A percentile compares a stretch with the other conserved stretches of the same genome.
phyloP scores from a whole-genome alignment of 2,888 invertebrate genomes.

The Octonoba sinensis region DNA sequence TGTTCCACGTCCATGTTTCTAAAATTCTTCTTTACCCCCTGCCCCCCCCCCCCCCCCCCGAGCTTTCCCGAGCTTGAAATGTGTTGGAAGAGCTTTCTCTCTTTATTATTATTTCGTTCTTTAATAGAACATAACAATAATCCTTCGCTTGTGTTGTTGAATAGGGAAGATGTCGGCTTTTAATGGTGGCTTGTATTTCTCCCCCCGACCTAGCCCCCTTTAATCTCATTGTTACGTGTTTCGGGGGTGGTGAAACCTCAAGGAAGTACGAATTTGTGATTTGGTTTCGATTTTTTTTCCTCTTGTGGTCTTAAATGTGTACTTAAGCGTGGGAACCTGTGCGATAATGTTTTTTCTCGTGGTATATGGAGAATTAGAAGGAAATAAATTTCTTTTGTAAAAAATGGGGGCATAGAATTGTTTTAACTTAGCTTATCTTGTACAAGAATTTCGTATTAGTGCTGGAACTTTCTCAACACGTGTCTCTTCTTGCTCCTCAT shows the following conservation, averaged over 20 bases:
- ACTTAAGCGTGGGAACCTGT: constrained; percentile 38
- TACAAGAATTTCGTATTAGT: too few species aligned
- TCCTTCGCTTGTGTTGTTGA: constrained; percentile 43
- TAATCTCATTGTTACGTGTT: constrained; percentile 16
- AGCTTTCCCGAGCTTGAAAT: constrained; percentile 25
- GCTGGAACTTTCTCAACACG: too few species aligned
- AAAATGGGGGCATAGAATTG: too few species aligned
- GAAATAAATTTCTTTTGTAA: constrained; percentile 15
- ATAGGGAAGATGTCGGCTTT: constrained; percentile 47
- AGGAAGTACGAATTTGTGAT: constrained; percentile 42
- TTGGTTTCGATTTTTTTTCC: constrained; percentile 19
- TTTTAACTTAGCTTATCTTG: too few species aligned
- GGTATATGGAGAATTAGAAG: constrained; percentile 46
- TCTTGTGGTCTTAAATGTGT: not conserved
- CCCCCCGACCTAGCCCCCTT: constrained; percentile 6
- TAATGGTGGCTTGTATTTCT: constrained; percentile 42
- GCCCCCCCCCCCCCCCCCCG: constrained; percentile 4
- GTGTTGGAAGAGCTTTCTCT: constrained; percentile 26
- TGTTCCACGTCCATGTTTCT: constrained; percentile 56
- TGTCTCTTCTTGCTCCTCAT: too few species aligned
- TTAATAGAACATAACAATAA: constrained; percentile 63
- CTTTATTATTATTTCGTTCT: constrained; percentile 31
- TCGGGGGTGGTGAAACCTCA: constrained; percentile 25
- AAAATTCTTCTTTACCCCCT: constrained; percentile 28
- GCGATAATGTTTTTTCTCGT: constrained; percentile 19